phyloP scores from a whole-genome alignment of 1,140 invertebrate species.

The Meloidogyne exigua region DNA sequence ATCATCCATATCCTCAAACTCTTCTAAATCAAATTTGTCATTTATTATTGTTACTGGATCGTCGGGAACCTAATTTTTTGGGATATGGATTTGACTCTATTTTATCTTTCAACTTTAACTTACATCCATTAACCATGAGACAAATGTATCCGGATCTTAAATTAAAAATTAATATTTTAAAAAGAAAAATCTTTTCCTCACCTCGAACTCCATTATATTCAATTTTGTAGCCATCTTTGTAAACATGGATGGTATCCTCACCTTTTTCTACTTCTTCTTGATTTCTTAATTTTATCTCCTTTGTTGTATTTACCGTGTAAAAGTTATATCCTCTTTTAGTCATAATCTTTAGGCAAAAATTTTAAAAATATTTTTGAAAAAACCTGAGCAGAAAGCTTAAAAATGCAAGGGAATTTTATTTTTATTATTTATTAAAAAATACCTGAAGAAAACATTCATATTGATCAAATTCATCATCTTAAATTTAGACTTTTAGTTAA shows the following conservation, averaged over 20 bases:
- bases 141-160: slow-evolving; percentile 61
- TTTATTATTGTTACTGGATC: slow-evolving; percentile 63
- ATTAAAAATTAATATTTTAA: not conserved
- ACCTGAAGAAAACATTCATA: slow-evolving; percentile 64
- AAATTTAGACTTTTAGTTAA: not conserved
- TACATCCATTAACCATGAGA: slow-evolving; percentile 64
- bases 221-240: slow-evolving; percentile 64
- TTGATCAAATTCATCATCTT: slow-evolving; percentile 58
- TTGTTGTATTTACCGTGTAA: slow-evolving; percentile 58
- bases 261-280: slow-evolving; percentile 64
- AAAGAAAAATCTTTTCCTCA: not conserved
- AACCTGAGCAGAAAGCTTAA: slow-evolving; percentile 62
- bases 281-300: slow-evolving; percentile 51
- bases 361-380: slow-evolving; percentile 64
- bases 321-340: slow-evolving; percentile 1
- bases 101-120: not conserved
- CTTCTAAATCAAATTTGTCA: slow-evolving; percentile 63
- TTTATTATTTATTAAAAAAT: not conserved
- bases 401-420: not conserved
- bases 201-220: slow-evolving; percentile 62
- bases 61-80: slow-evolving; percentile 54
- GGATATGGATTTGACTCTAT: not conserved
- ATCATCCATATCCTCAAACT: slow-evolving; percentile 62
- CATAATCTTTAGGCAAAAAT: slow-evolving; percentile 21
- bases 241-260: slow-evolving; percentile 61